phyloP scores from a whole-genome alignment of 2,888 invertebrate species.

The Alloscopus bannaensis region DNA sequence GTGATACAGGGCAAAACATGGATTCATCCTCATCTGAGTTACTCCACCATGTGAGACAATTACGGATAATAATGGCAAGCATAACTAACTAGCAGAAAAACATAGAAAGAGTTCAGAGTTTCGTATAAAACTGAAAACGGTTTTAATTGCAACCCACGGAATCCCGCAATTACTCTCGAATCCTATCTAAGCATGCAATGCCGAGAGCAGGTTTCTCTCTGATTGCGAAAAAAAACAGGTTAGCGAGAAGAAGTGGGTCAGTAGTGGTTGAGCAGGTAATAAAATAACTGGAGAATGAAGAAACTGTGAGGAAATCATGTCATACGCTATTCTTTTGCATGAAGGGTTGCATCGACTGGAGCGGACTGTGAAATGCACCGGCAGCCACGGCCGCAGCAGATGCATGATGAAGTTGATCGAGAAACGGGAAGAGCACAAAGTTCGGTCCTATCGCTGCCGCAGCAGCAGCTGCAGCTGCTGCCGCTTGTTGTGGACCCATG shows the following conservation, averaged over 20 bases:
- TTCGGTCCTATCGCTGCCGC: constrained; percentile 71
- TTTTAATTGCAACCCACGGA: neutral
- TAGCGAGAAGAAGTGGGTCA: constrained; percentile 36
- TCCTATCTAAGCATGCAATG: neutral
- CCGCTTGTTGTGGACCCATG: constrained; percentile 68
- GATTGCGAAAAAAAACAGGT: constrained; percentile 39
- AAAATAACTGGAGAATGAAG: neutral
- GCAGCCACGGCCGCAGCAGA: constrained; percentile 65
- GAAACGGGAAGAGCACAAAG: constrained; percentile 72
- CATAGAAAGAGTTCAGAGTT: no score
- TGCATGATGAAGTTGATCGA: constrained; percentile 72
- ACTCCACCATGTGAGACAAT: no score
- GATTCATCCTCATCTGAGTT: no score
- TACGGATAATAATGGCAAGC: no score
- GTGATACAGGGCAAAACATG: constrained; percentile 11
- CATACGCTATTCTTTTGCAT: constrained; percentile 73
- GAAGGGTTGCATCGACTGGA: constrained; percentile 73
- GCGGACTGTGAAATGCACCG: constrained; percentile 70
- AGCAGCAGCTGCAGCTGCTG: constrained; percentile 69
- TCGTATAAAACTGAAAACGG: no score
- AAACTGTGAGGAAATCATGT: no score
- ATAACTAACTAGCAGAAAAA: no score
- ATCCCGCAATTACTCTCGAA: neutral
- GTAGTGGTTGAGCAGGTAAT: constrained; percentile 1
- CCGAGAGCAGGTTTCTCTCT: neutral